Evolutionary conservation across 2,888 invertebrate genomes (phyloP), one percentile per base, ranked within the genome.

Genomic region (Serripes groenlandicus): DNA sequence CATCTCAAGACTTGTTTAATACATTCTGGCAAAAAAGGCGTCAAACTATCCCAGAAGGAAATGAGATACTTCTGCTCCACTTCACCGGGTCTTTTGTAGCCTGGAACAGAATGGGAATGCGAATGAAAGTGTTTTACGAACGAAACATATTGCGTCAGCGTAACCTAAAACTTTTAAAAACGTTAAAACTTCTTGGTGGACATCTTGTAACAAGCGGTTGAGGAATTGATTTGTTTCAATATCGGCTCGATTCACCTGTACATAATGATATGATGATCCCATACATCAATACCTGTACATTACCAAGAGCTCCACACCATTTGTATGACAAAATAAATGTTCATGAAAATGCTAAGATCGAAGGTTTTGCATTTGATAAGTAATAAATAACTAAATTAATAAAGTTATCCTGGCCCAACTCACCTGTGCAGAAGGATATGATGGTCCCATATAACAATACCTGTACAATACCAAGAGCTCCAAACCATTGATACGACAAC

Each of bases 211-310:
- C n/a, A n/a, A n/a, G n/a, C n/a, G n/a, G n/a, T n/a, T n/a, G n/a
- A n/a, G n/a, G n/a, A n/a, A n/a, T n/a, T n/a, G n/a, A n/a, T n/a
- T n/a, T n/a, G n/a, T n/a, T n/a, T n/a, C n/a, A n/a, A n/a, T n/a
- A n/a, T n/a, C n/a, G n/a, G n/a, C n/a, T n/a, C n/a, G n/a, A 60
- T 11, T 30, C 78, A 90, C 90, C 90, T 78, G 88, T 89, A 18
- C 83, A 56, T 3, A 87, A 76, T 35, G 89, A 89, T 11, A 89
- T 84, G 15, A 89, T 72, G 15, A 86, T 75, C 9, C 88, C 88
- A 49, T 75, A 69, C 11, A 89, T n/a, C 26, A 90, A 32, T 9
- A 81, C 80, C 34, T 81, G 74, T 18, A 89, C 7, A 9, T 88
- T 83, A 30, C 88, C 90, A 11, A 90, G 70, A 21, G 75, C 73